These are phyloP conservation scores for Austrofundulus limnaeus DNA, from an alignment of 2,113 vertebrate genomes.

Conservation along the genomic window DNA sequence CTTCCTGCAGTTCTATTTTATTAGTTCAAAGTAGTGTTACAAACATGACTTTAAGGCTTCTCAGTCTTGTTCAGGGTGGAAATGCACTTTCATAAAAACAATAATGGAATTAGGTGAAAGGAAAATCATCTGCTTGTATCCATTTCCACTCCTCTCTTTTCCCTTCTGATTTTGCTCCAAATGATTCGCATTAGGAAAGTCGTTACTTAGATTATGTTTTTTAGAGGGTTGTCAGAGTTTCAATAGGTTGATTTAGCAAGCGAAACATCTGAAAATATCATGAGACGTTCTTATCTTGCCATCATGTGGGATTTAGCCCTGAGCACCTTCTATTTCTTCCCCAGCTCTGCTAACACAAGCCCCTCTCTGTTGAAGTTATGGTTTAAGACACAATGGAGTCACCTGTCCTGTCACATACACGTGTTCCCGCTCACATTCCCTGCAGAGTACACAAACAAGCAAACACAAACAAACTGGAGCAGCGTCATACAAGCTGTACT, in stretches of 20 bases:
- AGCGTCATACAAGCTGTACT: constrained; percentile 10
- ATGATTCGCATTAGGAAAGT: background rate
- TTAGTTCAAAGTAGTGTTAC: constrained; percentile 22
- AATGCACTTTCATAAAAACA: constrained; percentile 42
- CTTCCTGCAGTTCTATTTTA: constrained; percentile 36
- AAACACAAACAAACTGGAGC: constrained; percentile 14
- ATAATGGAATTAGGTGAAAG: constrained; percentile 18
- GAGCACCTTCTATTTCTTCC: constrained; percentile 8
- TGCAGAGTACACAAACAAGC: background rate
- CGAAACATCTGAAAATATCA: constrained; percentile 1
- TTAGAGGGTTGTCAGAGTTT: background rate
- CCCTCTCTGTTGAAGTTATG: constrained; percentile 51
- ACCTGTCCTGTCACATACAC: constrained; percentile 68
- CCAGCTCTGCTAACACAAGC: constrained; percentile 12
- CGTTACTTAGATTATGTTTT: background rate
- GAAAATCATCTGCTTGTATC: constrained; percentile 20
- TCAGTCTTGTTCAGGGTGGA: constrained; percentile 21
- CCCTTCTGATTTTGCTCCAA: background rate
- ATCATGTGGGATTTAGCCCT: constrained; percentile 3
- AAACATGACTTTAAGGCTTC: constrained; percentile 27
- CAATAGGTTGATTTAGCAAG: background rate
- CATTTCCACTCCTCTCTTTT: background rate
- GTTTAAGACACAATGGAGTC: constrained; percentile 67
- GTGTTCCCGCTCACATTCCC: constrained; percentile 31
- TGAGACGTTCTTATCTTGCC: background rate